Conservation (phyloP, 2,888 invertebrate species). For the Pseudococcus viburni region DNA sequence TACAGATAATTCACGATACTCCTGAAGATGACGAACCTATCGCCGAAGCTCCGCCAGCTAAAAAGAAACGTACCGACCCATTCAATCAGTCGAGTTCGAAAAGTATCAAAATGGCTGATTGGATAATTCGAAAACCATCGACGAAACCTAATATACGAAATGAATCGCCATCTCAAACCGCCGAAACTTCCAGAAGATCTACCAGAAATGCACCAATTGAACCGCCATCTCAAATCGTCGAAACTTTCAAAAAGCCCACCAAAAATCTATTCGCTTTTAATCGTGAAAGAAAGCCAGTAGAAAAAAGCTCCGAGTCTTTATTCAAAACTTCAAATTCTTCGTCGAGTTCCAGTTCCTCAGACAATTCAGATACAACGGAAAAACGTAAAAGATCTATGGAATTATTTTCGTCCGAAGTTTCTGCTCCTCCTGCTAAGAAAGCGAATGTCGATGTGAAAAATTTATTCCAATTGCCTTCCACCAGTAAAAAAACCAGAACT, state of each 20-base stretch:
- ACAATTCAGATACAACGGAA: neutral
- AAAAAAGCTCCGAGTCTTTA: neutral
- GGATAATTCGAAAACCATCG: neutral
- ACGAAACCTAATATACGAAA: neutral
- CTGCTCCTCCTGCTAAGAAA: neutral
- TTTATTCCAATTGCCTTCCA: slow-evolving; percentile 4
- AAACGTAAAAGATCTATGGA: slow-evolving; percentile 45
- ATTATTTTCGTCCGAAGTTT: neutral
- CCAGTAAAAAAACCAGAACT: neutral
- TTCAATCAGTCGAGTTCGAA: neutral
- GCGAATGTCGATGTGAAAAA: neutral
- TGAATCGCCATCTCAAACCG: neutral
- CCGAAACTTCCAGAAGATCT: neutral
- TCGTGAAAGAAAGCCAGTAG: neutral
- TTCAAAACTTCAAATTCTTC: neutral
- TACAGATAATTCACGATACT: neutral
- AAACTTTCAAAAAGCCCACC: neutral
- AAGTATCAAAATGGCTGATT: slow-evolving; percentile 4
- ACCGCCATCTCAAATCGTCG: neutral
- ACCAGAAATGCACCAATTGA: neutral
- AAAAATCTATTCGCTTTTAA: slow-evolving; percentile 13
- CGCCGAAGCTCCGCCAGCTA: neutral
- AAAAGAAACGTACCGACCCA: neutral
- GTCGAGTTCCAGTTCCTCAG: neutral
- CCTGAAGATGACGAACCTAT: neutral